Conservation (phyloP, 2,797 vertebrate genomes). For the Bradypodion ventrale region DNA sequence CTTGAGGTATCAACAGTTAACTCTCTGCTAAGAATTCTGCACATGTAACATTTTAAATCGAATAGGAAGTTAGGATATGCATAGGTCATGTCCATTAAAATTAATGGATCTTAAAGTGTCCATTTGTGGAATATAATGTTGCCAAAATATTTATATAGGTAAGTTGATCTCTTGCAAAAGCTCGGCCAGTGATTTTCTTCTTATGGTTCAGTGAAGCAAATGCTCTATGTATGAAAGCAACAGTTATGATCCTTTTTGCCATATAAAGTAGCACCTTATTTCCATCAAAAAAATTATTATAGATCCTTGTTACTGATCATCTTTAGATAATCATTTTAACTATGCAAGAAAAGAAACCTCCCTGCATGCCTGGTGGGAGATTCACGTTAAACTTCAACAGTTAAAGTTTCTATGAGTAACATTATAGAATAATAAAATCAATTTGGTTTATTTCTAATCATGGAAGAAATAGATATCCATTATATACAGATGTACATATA, state of each 20-base stretch:
- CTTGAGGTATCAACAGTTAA: slow-evolving; percentile 10
- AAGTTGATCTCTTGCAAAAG: background rate
- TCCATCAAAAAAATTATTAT: slow-evolving; percentile 17
- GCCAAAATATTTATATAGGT: background rate
- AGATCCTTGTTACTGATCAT: slow-evolving; percentile 9
- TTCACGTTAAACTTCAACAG: too few relatives aligned
- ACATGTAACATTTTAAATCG: background rate
- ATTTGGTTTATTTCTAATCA: background rate
- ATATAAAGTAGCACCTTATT: background rate
- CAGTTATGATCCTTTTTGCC: background rate
- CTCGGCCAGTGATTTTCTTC: background rate
- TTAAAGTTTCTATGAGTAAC: background rate
- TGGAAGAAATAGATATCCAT: background rate
- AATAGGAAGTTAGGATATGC: background rate
- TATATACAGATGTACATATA: background rate
- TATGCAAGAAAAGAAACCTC: background rate
- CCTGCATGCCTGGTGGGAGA: background rate
- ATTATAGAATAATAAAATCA: background rate
- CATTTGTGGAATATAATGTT: background rate
- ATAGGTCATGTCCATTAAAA: background rate
- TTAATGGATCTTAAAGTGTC: background rate
- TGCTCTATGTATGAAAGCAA: background rate
- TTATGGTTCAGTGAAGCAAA: background rate
- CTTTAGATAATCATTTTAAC: slow-evolving; percentile 20
- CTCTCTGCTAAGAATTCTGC: slow-evolving; percentile 5